A percentile compares a stretch with the other conserved stretches of the same genome.
Evolutionary conservation across 2,888 invertebrate species (phyloP).

Genomic region (Cephus pulcher): DNA sequence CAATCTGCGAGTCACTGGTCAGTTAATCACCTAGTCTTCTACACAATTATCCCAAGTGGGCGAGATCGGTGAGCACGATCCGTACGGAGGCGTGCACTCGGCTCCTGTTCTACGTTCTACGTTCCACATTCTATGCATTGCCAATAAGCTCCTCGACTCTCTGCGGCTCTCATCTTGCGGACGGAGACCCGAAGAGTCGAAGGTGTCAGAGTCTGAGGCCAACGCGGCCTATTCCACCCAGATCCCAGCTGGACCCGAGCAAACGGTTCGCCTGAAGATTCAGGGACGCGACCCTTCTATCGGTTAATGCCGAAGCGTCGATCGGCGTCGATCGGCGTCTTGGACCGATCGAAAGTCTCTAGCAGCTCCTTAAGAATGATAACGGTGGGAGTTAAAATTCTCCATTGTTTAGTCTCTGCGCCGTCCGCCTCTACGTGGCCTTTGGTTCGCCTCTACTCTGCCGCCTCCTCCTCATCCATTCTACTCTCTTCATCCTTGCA

Average conservation of each 20-base stretch:
- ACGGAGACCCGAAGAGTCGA: too few species aligned
- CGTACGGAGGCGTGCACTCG: conserved; percentile 36
- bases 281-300: too few species aligned
- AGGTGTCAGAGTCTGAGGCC: not conserved
- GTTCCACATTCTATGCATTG: too few species aligned
- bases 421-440: conserved; percentile 39
- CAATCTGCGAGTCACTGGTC: conserved; percentile 42
- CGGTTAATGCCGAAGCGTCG: too few species aligned
- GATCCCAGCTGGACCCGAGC: not conserved
- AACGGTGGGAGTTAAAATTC: conserved; percentile 45
- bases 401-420: conserved; percentile 53
- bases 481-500: conserved; percentile 22
- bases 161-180: not conserved
- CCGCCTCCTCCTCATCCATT: conserved; percentile 20
- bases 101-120: conserved; percentile 32
- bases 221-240: not conserved
- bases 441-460: conserved; percentile 30
- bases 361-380: conserved; percentile 3
- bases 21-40: conserved; percentile 58
- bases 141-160: not conserved
- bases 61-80: conserved; percentile 53
- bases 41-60: conserved; percentile 62
- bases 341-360: too few species aligned
- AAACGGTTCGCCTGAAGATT: conserved; percentile 18
- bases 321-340: too few species aligned